Evolutionary conservation across 2,113 vertebrate genomes (phyloP), one percentile per base, ranked within the genome.

Genomic region (Rhinolophus ferrumequinum): DNA sequence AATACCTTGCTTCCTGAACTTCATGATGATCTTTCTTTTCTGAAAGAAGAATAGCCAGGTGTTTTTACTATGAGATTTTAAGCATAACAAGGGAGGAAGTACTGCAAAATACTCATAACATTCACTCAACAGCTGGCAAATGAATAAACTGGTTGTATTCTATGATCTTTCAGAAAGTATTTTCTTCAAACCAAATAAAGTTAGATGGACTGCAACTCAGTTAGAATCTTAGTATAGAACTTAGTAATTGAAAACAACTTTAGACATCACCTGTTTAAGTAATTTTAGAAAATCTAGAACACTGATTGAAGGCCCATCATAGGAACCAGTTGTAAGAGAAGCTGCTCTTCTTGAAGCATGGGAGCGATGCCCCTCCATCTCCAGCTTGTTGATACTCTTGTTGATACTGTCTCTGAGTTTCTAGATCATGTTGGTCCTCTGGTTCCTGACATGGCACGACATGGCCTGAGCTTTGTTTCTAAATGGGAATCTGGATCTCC

Each of bases 11-110:
- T 76, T 88, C 14, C 56, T 60, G 10, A 90, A 93, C 66, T 89
- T 50, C 64, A 93, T 72, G 52, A 69, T 88, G 66, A 79, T 70
- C 19, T 88, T 93, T 77, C 75, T 86, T 81, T 94, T 76, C 75
- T 83, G 62, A 88, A 85, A 80, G 47, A 89, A 60, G 38, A 30
- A 21, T 56, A 73, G 26, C 21, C 60, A 88, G 33, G 10, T 73
- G 58, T 72, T 85, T 93, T 95, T 82, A 66, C 22, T 92, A n/a
- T 80, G 44, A 15, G 30, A 91, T 19, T 90, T 96, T 77, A 72
- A 77, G 19, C 38, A 76, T 69, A 77, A 58, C 26, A 92, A 64
- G 3, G 47, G 6, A 79, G 12, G 7, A 2, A 67, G 2, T 54
- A 41, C 26, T 84, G 58, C 30, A 90, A 94, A 96, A 86, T 82